phyloP scores from a whole-genome alignment of 2,797 vertebrate species.

The Lithobates pipiens region DNA sequence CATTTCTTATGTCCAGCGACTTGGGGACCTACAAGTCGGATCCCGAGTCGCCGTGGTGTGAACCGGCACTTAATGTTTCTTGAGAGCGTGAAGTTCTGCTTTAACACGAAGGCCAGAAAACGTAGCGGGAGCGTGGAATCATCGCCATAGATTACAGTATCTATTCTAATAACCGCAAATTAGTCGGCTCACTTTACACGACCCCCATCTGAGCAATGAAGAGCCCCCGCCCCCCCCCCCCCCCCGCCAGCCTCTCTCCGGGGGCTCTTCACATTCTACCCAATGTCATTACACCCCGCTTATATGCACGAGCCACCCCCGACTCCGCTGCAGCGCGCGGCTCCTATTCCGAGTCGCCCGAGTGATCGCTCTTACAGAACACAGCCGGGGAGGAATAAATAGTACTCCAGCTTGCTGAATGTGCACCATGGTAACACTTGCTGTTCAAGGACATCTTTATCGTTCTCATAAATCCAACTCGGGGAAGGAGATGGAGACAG shows the following conservation, averaged over 20 bases:
- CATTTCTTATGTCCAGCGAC: too few relatives aligned
- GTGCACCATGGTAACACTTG: constrained; percentile 36
- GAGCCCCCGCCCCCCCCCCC: background rate
- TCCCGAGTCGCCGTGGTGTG: too few relatives aligned
- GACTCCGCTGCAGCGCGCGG: background rate
- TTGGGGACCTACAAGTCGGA: too few relatives aligned
- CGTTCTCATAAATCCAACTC: background rate
- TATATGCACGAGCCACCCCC: background rate
- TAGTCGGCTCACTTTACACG: background rate
- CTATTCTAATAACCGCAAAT: too few relatives aligned
- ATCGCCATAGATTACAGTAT: too few relatives aligned
- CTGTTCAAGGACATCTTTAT: constrained; percentile 7
- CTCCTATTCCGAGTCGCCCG: background rate
- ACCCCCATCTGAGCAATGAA: background rate
- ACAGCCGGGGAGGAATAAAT: constrained; percentile 23
- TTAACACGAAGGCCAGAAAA: too few relatives aligned
- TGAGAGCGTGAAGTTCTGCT: too few relatives aligned
- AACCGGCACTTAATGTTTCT: too few relatives aligned
- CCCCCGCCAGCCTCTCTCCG: background rate
- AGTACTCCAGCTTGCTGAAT: constrained; percentile 19
- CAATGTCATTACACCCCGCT: background rate
- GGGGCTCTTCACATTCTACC: background rate
- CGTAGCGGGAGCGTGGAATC: too few relatives aligned
- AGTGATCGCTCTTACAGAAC: background rate
- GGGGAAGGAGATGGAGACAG: too few relatives aligned